Evolutionary conservation across 2,113 vertebrate species (phyloP), one percentile per base, ranked within the genome.

Genomic region (Mirounga angustirostris): DNA sequence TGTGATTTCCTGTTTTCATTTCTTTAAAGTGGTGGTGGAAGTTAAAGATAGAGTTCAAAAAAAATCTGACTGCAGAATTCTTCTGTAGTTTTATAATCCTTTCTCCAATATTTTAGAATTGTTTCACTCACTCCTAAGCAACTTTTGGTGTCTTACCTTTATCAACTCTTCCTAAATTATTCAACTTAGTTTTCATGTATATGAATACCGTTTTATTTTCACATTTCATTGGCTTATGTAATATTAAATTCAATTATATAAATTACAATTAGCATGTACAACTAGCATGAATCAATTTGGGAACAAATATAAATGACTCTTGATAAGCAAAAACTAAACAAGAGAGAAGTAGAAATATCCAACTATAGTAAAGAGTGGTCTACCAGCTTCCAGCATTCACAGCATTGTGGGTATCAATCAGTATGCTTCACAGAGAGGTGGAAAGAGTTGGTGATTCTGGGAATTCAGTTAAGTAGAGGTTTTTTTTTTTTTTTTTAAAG

Each of bases 1-100:
- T 33, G 3, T 85, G 69, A 96, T 90, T 97, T 98, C 97, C 98
- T 96, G 95, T 97, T 98, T 97, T 97, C 84, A 88, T 81, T 82
- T 94, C 84, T 95, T 94, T 88, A 54, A 94, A 83, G 54, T 16
- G 18, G 83, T 86, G 73, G 59, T 82, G 93, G 84, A 91, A 78
- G 63, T 92, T 94, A 69, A 91, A 97, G 84, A 71, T 7, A 69
- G 19, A 58, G 36, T 87, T 96, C 84, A 93, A 91, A 93, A 84
- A 46, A 92, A 94, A 91, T 91, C 81, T 74, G 67, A 61, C 50
- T 52, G 16, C 26, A 84, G 58, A 84, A 46, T 88, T 81, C 85
- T 43, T 82, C 30, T 86, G 7, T 36, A 52, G n/a, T 69, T 93
- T 84, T 69, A 46, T 52, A 84, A 46, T 28, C 10, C 1, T 30